phyloP scores from a whole-genome alignment of 2,797 vertebrate species.

The Nothura maculosa region DNA sequence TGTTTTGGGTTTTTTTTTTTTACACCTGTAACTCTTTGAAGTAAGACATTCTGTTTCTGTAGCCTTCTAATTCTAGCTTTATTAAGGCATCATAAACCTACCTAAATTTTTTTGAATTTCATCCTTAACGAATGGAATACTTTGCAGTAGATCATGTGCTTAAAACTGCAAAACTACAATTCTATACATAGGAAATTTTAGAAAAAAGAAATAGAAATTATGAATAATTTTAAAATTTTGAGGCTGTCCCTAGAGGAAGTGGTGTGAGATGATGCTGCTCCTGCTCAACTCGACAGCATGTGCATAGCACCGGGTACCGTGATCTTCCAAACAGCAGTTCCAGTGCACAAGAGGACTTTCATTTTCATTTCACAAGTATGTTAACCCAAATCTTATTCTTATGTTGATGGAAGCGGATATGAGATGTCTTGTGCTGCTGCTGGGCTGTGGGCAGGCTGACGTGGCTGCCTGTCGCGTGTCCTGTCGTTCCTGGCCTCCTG shows the following conservation, averaged over 20 bases:
- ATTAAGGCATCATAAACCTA: conserved; percentile 46
- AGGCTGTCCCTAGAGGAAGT: neutral
- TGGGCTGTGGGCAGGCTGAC: neutral
- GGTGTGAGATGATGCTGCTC: neutral
- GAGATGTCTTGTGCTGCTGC: neutral
- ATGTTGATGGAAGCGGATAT: neutral
- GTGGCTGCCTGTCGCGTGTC: neutral
- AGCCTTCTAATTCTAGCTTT: conserved; percentile 47
- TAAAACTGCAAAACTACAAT: conserved; percentile 38
- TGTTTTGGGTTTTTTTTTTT: neutral
- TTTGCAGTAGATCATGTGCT: conserved; percentile 35
- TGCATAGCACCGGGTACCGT: neutral
- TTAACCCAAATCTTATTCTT: conserved; percentile 26
- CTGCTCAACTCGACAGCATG: neutral
- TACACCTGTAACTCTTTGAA: conserved; percentile 34
- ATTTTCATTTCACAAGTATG: neutral
- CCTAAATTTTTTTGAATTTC: conserved; percentile 8
- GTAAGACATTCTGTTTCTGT: neutral
- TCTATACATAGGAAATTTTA: neutral
- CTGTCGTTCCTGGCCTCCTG: neutral
- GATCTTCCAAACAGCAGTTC: conserved; percentile 4
- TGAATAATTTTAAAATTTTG: conserved; percentile 7
- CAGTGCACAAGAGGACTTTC: neutral
- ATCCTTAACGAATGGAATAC: conserved; percentile 17
- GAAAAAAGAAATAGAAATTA: conserved; percentile 46